phyloP scores from a whole-genome alignment of 2,888 invertebrate genomes.

The Pyrgus malvae region DNA sequence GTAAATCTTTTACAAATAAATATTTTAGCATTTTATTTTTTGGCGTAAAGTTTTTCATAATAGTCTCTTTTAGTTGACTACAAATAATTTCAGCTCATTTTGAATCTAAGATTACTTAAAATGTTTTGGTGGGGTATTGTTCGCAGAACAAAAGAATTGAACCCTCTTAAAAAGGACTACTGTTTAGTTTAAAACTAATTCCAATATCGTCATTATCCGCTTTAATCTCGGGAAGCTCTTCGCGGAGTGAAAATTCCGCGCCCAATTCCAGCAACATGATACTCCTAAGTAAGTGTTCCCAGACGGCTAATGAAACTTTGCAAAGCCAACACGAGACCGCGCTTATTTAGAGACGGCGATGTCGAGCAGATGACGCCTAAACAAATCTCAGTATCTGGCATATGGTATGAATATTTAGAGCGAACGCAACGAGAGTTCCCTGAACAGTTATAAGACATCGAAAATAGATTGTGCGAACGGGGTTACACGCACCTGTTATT shows the following conservation, averaged over 20 bases:
- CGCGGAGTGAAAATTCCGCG: conserved; percentile 48
- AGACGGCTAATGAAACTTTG: conserved; percentile 74
- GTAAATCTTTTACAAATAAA: conserved; percentile 3
- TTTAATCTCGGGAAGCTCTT: conserved; percentile 29
- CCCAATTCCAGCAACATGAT: conserved; percentile 66
- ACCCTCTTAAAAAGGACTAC: neutral
- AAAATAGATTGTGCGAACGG: conserved; percentile 82
- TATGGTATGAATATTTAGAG: conserved; percentile 80
- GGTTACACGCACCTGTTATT: conserved; percentile 82
- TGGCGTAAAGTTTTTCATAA: too few species aligned
- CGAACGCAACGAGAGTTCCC: conserved; percentile 73
- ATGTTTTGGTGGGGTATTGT: too few species aligned
- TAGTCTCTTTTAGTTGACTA: too few species aligned
- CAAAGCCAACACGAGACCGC: conserved; percentile 65
- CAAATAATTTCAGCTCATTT: too few species aligned
- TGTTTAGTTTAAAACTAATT: conserved; percentile 32
- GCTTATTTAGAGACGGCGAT: conserved; percentile 71
- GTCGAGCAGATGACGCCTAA: conserved; percentile 77
- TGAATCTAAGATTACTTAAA: too few species aligned
- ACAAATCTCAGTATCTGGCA: conserved; percentile 79
- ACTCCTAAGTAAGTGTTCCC: conserved; percentile 65
- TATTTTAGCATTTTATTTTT: conserved; percentile 3
- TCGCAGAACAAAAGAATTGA: neutral
- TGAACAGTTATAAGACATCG: conserved; percentile 79
- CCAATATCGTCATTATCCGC: conserved; percentile 41